A percentile compares a stretch with the other conserved stretches of the same genome.
Evolutionary conservation across 2,113 vertebrate species (phyloP).

Genomic region (Trogon surrucura): DNA sequence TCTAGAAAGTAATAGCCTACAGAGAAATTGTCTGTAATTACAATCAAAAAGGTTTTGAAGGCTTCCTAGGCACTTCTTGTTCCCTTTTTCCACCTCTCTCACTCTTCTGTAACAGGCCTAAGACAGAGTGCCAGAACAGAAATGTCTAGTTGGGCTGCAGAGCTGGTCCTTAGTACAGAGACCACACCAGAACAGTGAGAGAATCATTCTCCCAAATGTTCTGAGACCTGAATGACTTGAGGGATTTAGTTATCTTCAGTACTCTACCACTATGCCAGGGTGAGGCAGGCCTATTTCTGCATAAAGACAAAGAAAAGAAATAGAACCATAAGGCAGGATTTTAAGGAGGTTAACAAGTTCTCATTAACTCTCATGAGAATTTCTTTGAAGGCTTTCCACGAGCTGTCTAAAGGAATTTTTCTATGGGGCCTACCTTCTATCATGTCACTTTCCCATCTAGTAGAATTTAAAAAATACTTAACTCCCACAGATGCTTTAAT

Average conservation of each 20-base stretch:
- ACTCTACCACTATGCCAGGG: background rate
- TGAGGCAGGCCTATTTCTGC: background rate
- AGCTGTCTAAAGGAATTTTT: background rate
- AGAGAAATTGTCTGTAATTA: conserved; percentile 40
- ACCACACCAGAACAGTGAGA: background rate
- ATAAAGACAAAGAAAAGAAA: background rate
- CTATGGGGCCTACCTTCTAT: background rate
- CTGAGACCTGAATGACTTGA: background rate
- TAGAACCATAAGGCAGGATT: background rate
- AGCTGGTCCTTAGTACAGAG: background rate
- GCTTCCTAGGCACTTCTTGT: conserved; percentile 9
- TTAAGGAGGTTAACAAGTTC: background rate
- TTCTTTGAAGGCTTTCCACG: background rate
- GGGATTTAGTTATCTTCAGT: background rate
- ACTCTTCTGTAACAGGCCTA: background rate
- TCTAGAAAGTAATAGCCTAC: conserved; percentile 6
- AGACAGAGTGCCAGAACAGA: background rate
- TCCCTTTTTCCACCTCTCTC: background rate
- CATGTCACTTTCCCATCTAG: background rate
- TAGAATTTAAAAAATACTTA: background rate
- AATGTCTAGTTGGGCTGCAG: background rate
- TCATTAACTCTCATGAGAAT: background rate
- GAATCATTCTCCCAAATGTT: background rate
- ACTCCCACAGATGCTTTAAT: background rate
- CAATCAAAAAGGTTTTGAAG: conserved; percentile 11